Evolutionary conservation across 2,113 vertebrate genomes (phyloP).

Genomic region (Hylia prasina): DNA sequence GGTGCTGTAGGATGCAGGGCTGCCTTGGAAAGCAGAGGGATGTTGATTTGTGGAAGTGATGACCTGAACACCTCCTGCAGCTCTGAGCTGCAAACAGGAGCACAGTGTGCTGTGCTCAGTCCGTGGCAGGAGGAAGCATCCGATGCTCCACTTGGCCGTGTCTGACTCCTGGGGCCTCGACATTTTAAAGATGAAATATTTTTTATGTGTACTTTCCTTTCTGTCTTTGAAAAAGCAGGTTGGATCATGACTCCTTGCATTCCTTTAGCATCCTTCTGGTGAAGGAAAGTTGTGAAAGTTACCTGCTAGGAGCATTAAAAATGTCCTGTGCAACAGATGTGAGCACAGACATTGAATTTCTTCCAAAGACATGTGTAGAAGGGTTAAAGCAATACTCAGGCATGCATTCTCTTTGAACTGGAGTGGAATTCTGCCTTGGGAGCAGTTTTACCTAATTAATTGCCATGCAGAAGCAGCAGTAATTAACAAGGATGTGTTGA

Average conservation of each 20-base stretch:
- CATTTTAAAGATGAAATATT: not conserved
- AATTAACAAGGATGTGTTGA: not conserved
- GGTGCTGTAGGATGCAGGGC: not conserved
- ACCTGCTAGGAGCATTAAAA: not conserved
- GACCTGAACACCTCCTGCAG: not conserved
- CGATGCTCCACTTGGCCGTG: not conserved
- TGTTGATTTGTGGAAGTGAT: fast-evolving
- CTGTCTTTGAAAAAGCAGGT: not conserved
- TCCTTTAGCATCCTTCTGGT: not conserved
- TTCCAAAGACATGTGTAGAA: not conserved
- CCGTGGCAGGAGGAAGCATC: fast-evolving
- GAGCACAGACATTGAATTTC: not conserved
- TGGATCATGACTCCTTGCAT: not conserved
- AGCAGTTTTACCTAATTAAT: not conserved
- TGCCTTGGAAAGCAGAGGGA: not conserved
- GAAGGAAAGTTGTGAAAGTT: not conserved
- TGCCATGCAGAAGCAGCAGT: not conserved
- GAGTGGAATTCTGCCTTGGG: not conserved
- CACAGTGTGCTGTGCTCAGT: not conserved
- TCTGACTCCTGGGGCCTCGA: not conserved
- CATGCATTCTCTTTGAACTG: not conserved
- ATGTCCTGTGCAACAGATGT: not conserved
- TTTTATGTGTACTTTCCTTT: not conserved
- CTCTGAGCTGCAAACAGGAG: not conserved
- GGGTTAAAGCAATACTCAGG: not conserved